These are phyloP conservation scores for Rhabditophanes sp. DNA, from an alignment of 2,888 invertebrate genomes.

Conservation along the genomic window DNA sequence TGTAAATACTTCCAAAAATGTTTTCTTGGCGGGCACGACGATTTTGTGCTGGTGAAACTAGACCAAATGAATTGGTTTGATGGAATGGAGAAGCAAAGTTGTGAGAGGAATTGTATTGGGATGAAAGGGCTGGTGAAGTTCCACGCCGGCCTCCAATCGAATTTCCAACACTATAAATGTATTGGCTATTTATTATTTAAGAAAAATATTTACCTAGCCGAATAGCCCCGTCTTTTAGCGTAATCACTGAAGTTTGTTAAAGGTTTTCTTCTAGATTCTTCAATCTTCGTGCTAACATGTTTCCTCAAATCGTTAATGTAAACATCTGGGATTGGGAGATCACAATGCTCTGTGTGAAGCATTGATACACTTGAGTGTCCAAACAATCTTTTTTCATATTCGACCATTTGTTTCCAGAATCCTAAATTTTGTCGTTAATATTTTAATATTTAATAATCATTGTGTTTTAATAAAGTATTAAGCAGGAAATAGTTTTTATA, in stretches of 20 bases:
- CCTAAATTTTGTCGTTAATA: no score
- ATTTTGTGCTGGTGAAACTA: slow-evolving; percentile 16
- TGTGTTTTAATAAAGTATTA: no score
- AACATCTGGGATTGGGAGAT: slow-evolving; percentile 37
- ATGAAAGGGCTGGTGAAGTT: slow-evolving; percentile 11
- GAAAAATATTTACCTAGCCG: slow-evolving; percentile 10
- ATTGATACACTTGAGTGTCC: slow-evolving; percentile 27
- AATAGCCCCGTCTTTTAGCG: slow-evolving; percentile 13
- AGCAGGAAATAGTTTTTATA: no score
- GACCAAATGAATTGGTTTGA: slow-evolving; percentile 12
- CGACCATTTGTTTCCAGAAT: slow-evolving; percentile 73
- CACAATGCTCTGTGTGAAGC: slow-evolving; percentile 32
- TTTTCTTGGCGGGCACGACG: slow-evolving; percentile 16
- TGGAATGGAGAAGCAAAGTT: slow-evolving; percentile 14
- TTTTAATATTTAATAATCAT: no score
- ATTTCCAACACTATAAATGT: no score
- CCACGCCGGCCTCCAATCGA: no score
- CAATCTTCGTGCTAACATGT: slow-evolving; percentile 13
- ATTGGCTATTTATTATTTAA: neutral
- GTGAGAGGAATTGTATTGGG: slow-evolving; percentile 1
- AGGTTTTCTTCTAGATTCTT: neutral
- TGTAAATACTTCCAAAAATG: slow-evolving; percentile 14
- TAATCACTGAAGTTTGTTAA: slow-evolving; percentile 11
- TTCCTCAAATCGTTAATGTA: slow-evolving; percentile 28
- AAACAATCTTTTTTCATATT: slow-evolving; percentile 54